Conservation (phyloP, 2,797 vertebrate species). For the Sarcophilus harrisii region DNA sequence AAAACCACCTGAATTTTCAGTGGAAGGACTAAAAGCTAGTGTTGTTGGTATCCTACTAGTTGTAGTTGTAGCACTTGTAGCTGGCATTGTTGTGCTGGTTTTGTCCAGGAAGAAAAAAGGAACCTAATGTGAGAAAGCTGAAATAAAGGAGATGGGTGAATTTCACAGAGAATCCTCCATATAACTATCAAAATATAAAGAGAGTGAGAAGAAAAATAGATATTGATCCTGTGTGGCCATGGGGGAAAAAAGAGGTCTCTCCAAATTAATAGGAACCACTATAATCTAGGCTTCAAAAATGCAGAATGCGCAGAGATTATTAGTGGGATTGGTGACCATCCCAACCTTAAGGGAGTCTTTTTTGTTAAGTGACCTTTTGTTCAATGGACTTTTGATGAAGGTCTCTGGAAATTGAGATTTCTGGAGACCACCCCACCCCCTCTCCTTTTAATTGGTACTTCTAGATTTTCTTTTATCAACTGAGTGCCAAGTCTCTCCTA, state of each 20-base stretch:
- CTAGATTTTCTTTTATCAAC: no score
- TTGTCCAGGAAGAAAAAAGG: conserved; percentile 81
- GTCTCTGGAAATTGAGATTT: no score
- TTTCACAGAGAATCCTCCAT: conserved; percentile 86
- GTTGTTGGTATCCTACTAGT: conserved; percentile 95
- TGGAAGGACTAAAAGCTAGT: conserved; percentile 90
- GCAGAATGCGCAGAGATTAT: background rate
- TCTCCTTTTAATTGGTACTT: no score
- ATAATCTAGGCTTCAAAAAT: conserved; percentile 47
- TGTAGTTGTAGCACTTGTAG: conserved; percentile 88
- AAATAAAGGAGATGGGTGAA: conserved; percentile 92
- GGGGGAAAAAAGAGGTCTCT: background rate
- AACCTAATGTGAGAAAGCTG: conserved; percentile 86
- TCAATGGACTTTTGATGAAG: no score
- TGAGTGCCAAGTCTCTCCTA: no score
- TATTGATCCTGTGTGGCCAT: background rate
- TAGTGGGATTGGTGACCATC: no score
- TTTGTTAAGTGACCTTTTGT: no score
- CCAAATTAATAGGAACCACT: conserved; percentile 36
- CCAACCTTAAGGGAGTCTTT: no score
- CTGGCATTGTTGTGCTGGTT: conserved; percentile 91
- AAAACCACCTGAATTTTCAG: conserved; percentile 91
- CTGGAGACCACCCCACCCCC: no score
- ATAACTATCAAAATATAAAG: conserved; percentile 62
- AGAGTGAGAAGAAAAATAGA: conserved; percentile 47